Percentiles rank a stretch among this genome's conserved stretches.
phyloP scores from a whole-genome alignment of 2,113 vertebrate genomes.

The Azemiops feae region DNA sequence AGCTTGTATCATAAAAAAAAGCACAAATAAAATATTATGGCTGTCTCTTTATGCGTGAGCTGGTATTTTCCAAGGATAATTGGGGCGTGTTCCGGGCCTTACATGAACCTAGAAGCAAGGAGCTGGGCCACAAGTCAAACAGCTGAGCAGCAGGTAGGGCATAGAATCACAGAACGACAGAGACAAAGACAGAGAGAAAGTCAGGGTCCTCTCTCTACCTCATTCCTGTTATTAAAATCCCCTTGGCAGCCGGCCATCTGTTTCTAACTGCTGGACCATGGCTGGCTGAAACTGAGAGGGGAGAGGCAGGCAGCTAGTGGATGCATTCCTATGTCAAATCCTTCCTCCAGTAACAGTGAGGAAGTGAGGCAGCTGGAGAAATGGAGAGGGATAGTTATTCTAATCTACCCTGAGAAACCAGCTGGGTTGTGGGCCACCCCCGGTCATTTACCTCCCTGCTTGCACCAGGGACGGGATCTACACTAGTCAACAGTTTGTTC shows the following conservation, averaged over 20 bases:
- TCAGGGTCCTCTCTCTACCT: background rate
- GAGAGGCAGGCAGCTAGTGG: background rate
- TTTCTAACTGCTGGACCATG: background rate
- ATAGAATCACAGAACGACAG: background rate
- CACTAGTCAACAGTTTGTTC: background rate
- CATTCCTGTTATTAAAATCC: background rate
- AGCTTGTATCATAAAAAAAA: constrained; percentile 26
- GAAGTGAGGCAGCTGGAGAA: background rate
- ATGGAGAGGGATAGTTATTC: background rate
- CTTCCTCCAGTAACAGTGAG: background rate
- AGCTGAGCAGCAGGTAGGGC: background rate
- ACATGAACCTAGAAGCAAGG: constrained; percentile 11
- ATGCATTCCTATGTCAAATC: background rate
- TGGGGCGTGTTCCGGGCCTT: constrained; percentile 14
- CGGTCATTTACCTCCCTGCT: background rate
- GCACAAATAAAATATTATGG: constrained; percentile 34
- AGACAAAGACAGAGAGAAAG: background rate
- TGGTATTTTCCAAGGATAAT: constrained; percentile 12
- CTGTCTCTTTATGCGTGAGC: background rate
- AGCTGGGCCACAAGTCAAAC: background rate
- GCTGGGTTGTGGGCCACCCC: background rate
- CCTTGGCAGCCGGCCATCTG: background rate
- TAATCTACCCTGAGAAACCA: background rate
- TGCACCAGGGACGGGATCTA: background rate
- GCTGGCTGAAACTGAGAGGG: background rate